Base-by-base conservation (phyloP, 2,113 vertebrate genomes). In the Ovis canadensis region DNA sequence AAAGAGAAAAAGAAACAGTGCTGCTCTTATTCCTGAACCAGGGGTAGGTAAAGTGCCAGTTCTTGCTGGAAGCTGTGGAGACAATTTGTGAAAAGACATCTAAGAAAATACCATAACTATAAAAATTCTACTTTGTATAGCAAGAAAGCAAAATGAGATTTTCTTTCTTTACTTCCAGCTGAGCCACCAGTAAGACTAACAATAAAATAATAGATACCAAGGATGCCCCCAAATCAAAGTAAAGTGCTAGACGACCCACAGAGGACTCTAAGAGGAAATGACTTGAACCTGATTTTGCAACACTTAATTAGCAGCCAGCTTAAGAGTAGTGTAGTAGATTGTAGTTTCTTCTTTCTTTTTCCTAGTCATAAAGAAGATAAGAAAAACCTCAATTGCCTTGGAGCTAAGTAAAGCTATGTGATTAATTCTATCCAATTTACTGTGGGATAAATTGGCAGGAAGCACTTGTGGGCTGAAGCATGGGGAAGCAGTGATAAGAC, bases 71-170 rank as follows among this genome's bases (percentile, higher is more conserved):
- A 88, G 29, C 6, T 86, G 27, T 88, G 25, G 31, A 92, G 54
- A 92, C 5, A 29, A 52, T 27, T 88, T 96, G 81, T 90, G 23
- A 43, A 95, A 90, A 82, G 54, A 3, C 31, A 59, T 60, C 27
- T 95, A 48, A 95, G 40, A 95, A 90, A 92, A 81, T 92, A 88
- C 29, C 45, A 6, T 83, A 96, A 94, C 87, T 48, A 48, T 87
- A 59, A 80, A 74, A 57, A 64, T 64, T 52, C 6, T 74, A 36
- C 10, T 95, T 43, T 90, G 16, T 95, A 14, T 12, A 82, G 59
- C 4, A 90, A 4, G 23, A 62, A 94, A 15, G 55, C 50, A 60
- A 94, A 60, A 82, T 77, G 23, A 80, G 3, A 81, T 62, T 55
- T 45, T 95, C 40, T 31, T 84, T 78, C 55, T 23, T 59, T 40